Percentiles rank a stretch among this genome's conserved stretches.
Conservation (phyloP, 1,140 invertebrate genomes). For the Ips typographus region DNA sequence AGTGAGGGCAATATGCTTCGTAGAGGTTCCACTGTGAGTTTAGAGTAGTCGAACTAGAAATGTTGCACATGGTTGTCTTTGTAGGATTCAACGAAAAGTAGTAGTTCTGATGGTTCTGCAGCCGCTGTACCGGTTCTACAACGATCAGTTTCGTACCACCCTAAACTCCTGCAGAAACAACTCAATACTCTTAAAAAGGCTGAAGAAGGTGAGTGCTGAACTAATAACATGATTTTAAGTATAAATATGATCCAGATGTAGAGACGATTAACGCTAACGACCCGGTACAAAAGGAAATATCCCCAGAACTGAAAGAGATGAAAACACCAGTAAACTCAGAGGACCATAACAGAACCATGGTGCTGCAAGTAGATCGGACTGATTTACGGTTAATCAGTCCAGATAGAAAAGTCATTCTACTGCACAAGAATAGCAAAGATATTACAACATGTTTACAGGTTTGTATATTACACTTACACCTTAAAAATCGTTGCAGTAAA, state of each 20-base stretch:
- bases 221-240: too few relatives aligned
- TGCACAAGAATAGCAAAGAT: constrained; percentile 85
- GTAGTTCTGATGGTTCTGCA: background rate
- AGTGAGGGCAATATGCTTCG: constrained; percentile 42
- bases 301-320: constrained; percentile 10
- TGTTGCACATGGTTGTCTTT: background rate
- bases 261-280: background rate
- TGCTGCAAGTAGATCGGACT: constrained; percentile 83
- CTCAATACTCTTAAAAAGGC: background rate
- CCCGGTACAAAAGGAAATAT: constrained; percentile 8
- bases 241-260: background rate
- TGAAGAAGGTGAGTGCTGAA: constrained; percentile 6
- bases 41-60: background rate
- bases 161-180: constrained; percentile 11
- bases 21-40: constrained; percentile 42
- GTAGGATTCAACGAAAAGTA: constrained; percentile 27
- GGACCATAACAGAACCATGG: constrained; percentile 89
- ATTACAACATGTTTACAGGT: constrained; percentile 86
- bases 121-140: background rate
- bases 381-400: constrained; percentile 90
- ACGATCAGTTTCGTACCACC: constrained; percentile 22
- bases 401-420: constrained; percentile 84
- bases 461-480: constrained; percentile 24
- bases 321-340: constrained; percentile 43
- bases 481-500: too few relatives aligned